Conservation (phyloP, 2,888 invertebrate genomes). For the Slavum lentiscoides region DNA sequence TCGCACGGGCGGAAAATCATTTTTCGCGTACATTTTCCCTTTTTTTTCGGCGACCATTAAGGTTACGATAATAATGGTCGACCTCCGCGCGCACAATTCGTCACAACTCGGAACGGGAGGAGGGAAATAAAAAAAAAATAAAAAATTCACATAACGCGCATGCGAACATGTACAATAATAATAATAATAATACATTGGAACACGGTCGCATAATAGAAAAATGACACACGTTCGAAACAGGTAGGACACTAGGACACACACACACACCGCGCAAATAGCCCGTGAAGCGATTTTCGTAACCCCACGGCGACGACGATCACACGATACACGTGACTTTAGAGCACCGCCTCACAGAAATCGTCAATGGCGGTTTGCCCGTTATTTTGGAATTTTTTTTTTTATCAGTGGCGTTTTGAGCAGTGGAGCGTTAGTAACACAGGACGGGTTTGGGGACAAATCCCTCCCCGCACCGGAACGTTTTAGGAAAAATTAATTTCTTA, state of each 20-base stretch:
- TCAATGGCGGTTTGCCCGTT: too few species aligned
- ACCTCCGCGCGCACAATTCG: conserved; percentile 41
- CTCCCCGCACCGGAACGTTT: too few species aligned
- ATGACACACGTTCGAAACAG: conserved; percentile 41
- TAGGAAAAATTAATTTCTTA: too few species aligned
- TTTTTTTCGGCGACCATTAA: conserved; percentile 30
- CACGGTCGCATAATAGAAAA: conserved; percentile 29
- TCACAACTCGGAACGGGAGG: conserved; percentile 15
- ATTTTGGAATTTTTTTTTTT: too few species aligned
- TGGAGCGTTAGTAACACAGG: too few species aligned
- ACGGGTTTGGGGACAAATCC: too few species aligned
- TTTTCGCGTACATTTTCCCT: conserved; percentile 42
- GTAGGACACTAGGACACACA: neutral
- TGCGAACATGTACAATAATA: neutral
- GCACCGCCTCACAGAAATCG: too few species aligned
- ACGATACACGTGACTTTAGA: neutral
- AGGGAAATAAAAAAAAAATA: conserved; percentile 16
- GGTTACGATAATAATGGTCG: conserved; percentile 48
- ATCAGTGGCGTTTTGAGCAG: too few species aligned
- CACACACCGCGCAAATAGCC: conserved; percentile 42
- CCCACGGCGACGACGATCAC: conserved; percentile 17
- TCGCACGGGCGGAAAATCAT: conserved; percentile 51
- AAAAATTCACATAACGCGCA: conserved; percentile 25
- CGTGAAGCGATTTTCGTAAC: conserved; percentile 52
- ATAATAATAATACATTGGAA: neutral